Evolutionary conservation across 2,888 invertebrate genomes (phyloP).

Genomic region (Urechis unicinctus): DNA sequence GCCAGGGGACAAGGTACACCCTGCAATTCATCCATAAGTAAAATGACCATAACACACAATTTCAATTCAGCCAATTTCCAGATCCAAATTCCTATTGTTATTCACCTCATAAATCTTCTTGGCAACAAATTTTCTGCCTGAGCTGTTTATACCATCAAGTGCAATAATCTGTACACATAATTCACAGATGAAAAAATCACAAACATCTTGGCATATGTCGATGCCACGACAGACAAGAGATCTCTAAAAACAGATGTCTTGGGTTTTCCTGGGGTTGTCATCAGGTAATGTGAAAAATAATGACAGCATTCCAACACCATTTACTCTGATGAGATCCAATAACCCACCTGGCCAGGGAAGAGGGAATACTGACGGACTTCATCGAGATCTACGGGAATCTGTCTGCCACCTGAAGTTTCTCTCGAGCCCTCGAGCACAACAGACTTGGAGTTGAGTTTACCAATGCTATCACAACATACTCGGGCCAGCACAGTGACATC

Average conservation of each 20-base stretch:
- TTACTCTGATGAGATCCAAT: neutral
- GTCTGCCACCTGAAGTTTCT: slow-evolving; percentile 41
- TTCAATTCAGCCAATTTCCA: neutral
- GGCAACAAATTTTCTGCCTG: slow-evolving; percentile 64
- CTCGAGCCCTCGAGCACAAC: slow-evolving; percentile 64
- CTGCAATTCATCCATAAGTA: too few species aligned
- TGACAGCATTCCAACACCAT: neutral
- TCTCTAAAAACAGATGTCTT: too few species aligned
- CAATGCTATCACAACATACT: slow-evolving; percentile 69
- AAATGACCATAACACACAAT: too few species aligned
- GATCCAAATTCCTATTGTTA: neutral
- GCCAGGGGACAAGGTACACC: too few species aligned
- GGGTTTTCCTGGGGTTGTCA: too few species aligned
- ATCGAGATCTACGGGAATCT: slow-evolving; percentile 54
- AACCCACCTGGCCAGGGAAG: slow-evolving; percentile 66
- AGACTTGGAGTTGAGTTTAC: slow-evolving; percentile 66
- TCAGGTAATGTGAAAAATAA: too few species aligned
- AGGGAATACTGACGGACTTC: slow-evolving; percentile 61
- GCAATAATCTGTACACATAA: slow-evolving; percentile 59
- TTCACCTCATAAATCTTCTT: slow-evolving; percentile 58
- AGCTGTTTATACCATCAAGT: slow-evolving; percentile 66
- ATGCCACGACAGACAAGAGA: too few species aligned
- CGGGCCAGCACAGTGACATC: slow-evolving; percentile 62
- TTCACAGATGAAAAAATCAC: too few species aligned
- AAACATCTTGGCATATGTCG: too few species aligned